These are phyloP conservation scores for Geotrupes spiniger DNA, from an alignment of 2,888 invertebrate genomes.

Conservation along the genomic window DNA sequence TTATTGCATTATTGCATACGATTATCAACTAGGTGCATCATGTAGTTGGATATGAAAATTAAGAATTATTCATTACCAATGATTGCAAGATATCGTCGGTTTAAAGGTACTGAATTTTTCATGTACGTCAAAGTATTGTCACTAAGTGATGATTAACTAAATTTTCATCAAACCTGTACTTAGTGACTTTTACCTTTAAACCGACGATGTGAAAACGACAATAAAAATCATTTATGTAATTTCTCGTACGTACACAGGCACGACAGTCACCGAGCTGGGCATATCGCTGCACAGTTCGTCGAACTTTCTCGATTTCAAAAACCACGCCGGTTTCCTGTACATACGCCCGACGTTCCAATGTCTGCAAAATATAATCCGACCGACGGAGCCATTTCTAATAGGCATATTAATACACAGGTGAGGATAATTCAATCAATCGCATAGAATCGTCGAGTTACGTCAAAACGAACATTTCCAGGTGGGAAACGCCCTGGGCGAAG, in stretches of 20 bases:
- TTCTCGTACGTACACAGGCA: conserved; percentile 51
- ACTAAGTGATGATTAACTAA: too few species aligned
- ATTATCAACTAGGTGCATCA: too few species aligned
- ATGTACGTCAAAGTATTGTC: too few species aligned
- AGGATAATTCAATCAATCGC: conserved; percentile 1
- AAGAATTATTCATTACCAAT: too few species aligned
- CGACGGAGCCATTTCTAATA: conserved; percentile 71
- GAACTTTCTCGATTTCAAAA: conserved; percentile 65
- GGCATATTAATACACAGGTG: conserved; percentile 75
- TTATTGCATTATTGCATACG: too few species aligned
- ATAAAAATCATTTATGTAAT: too few species aligned
- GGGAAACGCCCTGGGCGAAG: conserved; percentile 82
- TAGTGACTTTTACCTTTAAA: conserved; percentile 68
- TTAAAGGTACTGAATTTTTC: too few species aligned
- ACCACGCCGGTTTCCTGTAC: conserved; percentile 80
- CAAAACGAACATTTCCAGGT: conserved; percentile 45
- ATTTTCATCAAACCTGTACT: too few species aligned
- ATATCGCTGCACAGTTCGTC: conserved; percentile 62
- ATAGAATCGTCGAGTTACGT: too few species aligned
- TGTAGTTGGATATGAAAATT: too few species aligned
- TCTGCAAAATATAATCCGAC: conserved; percentile 69
- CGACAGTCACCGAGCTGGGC: conserved; percentile 67
- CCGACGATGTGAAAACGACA: conserved; percentile 54
- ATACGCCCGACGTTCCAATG: conserved; percentile 79
- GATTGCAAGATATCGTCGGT: too few species aligned